Evolutionary conservation across 2,797 vertebrate genomes (phyloP), one percentile per base, ranked within the genome.

Genomic region (Cetoscarus ocellatus): DNA sequence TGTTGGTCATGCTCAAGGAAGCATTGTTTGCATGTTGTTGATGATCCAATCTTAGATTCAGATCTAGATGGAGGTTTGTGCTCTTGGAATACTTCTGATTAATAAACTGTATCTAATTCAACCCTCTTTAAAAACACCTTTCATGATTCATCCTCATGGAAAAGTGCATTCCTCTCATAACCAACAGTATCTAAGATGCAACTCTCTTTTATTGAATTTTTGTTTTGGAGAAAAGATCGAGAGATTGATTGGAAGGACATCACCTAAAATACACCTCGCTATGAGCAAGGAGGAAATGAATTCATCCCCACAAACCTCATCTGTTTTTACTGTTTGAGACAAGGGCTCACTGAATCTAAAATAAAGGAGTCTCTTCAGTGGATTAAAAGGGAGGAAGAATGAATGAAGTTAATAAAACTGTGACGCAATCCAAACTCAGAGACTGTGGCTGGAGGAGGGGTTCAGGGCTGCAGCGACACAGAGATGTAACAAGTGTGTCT

Each of bases 381-480:
- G 50, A 63, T 77, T 36, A 74, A 58, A 5, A 6, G 0, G 9
- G 56, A 18, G 50, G 36, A 78, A 17, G 5, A 51, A 2, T 2
- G 19, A 38, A 54, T 71, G 68, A 72, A 76, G 72, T 64, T 0
- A 19, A 9, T 11, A 15, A 61, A 15, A 47, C 44, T 18, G 43
- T 83, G 80, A 78, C 35, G 61, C 73, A 51, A 77, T 19, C 44
- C 55, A 65, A 82, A 70, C 9, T 42, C 51, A 38, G 59, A 67
- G 52, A 44, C 7, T 1, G 51, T 59, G n/a, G 53, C 59, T 39
- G 45, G 66, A 52, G 66, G 48, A 11, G 34, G 52, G 17, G 39
- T 1, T 3, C 45, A 49, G 19, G 12, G 53, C 70, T 70, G 68
- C 67, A 43, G 63, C 5, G 10, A 38, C 14, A 54, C 38, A 70